Evolutionary conservation across 2,888 invertebrate genomes (phyloP), one percentile per base, ranked within the genome.

Genomic region (Boloria selene): DNA sequence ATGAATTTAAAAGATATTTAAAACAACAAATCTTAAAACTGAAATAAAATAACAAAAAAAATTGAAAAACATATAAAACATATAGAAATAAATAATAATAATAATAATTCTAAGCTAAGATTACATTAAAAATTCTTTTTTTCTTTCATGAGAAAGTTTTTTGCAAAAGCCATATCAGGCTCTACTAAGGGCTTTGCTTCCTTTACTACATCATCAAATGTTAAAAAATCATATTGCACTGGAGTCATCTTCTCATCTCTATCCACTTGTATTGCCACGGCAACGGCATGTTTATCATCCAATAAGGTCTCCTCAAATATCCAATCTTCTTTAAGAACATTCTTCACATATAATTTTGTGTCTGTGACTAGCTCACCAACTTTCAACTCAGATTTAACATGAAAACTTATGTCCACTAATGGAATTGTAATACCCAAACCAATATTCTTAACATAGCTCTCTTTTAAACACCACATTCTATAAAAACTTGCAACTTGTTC

Each of bases 401-500:
- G 83, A 85, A 98, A 99, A 86, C 95, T 95, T 50, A 98, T 93
- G 73, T 95, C 93, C 73, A 94, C 91, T 53, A 99, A 92, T 77
- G 96, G 95, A 70, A 96, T 91, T 0, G 95, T 95, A 62, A 99
- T 95, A 42, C 98, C 98, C 26, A 95, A 90, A 18, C 98, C 98
- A 63, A 95, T 93, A 71, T 98, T 98, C 88, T 99, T 99, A 0
- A 97, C 96, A 82, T 97, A 98, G 81, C 98, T 96, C 84, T 99
- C 98, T 86, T 99, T 99, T 58, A 99, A 90, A 76, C 97, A 96
- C 98, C 99, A 99, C 78, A 96, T 93, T 69, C 98, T 93, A 84
- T 96, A 98, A 86, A 98, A 99, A 79, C 95, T 95, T 16, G 93
- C 92, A 45, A 97, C 87, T 82, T 97, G 95, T n/a, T 95, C 93